Base-by-base conservation (phyloP, 2,797 vertebrate genomes). In the Anableps anableps region DNA sequence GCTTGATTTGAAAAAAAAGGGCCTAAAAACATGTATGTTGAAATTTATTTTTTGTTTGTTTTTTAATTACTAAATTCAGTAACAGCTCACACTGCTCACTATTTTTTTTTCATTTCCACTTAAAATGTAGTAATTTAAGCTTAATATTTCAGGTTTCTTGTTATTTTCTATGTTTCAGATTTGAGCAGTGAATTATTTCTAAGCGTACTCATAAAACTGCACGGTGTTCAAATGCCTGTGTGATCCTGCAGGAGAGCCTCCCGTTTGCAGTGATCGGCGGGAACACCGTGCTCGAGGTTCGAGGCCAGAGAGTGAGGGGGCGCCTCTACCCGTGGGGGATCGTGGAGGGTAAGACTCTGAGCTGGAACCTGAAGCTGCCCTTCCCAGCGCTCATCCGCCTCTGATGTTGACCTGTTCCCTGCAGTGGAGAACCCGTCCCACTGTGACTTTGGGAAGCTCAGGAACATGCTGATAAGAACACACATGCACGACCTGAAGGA, bases 401-500 rank as follows among this genome's bases (percentile, higher is more conserved):
- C 53, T 82, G 45, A 76, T 23, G 4, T 34, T 7, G 1, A 31
- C 77, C 26, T 64, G 3, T 29, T 53, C 53, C 76, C n/a, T n/a
- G 36, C 79, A 97, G 98, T 99, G 95, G 98, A 99, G 88, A 99
- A 99, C 94, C 97, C 97, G 88, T 95, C 97, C 0, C 98, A 99
- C 93, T 99, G 98, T 21, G 98, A 99, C 96, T 99, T 99, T 0
- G 98, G 98, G 86, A 99, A 99, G 92, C 96, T 99, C 84, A 94
- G 98, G 80, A 99, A 97, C 88, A 99, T 99, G 96, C 93, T 99
- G 85, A 99, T 99, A 79, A 95, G 97, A 77, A 99, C 98, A 0
- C 98, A 99, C 94, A 99, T 99, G 98, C 97, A 99, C 0, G 98
- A 99, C 95, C 96, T 99, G 93, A 99, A 99, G 93, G 98, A 99